phyloP scores from a whole-genome alignment of 1,140 invertebrate genomes.

The Odontomachus brunneus region DNA sequence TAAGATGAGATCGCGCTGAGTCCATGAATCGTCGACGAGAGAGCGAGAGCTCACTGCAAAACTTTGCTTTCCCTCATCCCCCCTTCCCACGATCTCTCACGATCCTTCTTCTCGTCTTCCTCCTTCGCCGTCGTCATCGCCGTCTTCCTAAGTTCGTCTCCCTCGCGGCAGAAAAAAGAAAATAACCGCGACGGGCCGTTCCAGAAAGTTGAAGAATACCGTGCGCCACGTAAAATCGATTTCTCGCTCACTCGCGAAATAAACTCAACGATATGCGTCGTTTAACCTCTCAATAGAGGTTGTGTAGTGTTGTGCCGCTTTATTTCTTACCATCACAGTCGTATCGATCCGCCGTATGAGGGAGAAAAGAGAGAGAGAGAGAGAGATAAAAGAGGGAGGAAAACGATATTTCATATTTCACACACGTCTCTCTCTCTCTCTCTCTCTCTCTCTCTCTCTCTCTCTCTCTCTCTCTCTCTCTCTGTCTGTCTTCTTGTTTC shows the following conservation, averaged over 20 bases:
- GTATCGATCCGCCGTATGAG: background rate
- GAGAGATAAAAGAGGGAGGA: background rate
- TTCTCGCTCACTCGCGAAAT: slow-evolving; percentile 19
- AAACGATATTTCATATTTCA: slow-evolving; percentile 46
- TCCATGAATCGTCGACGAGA: slow-evolving; percentile 73
- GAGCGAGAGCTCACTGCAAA: slow-evolving; percentile 53
- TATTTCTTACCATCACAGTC: slow-evolving; percentile 12
- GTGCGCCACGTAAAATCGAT: slow-evolving; percentile 31
- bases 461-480: slow-evolving; percentile 20
- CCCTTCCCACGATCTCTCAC: background rate
- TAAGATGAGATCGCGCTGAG: slow-evolving; percentile 79
- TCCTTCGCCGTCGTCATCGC: background rate
- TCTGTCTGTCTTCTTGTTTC: slow-evolving; percentile 26
- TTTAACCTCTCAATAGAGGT: slow-evolving; percentile 28
- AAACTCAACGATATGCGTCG: slow-evolving; percentile 39
- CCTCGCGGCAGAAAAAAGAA: slow-evolving; percentile 4
- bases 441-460: background rate
- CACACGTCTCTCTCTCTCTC: slow-evolving; percentile 19
- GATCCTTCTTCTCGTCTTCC: background rate
- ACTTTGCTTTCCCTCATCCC: slow-evolving; percentile 47
- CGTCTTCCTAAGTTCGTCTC: background rate
- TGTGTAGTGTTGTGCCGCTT: background rate
- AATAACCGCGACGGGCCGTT: slow-evolving; percentile 25
- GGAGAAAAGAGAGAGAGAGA: too few species aligned
- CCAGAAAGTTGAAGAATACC: slow-evolving; percentile 41